Conservation (phyloP, 2,113 vertebrate species). For the Myrmecophaga tridactyla region DNA sequence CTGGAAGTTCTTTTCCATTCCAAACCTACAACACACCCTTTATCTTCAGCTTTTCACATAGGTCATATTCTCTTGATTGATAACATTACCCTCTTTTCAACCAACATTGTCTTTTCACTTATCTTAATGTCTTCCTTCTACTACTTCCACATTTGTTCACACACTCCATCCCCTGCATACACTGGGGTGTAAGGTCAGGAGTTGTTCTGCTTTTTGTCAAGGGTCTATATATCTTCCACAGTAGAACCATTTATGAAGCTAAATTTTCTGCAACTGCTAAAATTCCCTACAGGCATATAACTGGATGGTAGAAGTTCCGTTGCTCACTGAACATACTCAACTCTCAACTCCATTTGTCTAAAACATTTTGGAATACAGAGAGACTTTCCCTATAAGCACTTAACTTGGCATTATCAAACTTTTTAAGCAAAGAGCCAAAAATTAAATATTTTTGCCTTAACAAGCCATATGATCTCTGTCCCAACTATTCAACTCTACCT, state of each 20-base stretch:
- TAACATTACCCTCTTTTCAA: not conserved
- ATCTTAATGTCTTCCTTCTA: not conserved
- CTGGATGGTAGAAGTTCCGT: not conserved
- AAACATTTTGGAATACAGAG: not conserved
- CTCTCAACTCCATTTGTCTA: accelerated
- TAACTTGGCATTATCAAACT: too few species aligned
- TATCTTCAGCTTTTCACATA: not conserved
- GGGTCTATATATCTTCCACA: not conserved
- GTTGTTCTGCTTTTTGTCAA: not conserved
- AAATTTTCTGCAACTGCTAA: not conserved
- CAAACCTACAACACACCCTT: accelerated
- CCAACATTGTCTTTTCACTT: not conserved
- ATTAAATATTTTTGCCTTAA: not conserved
- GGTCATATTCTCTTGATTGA: not conserved
- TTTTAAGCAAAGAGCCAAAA: not conserved
- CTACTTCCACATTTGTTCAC: not conserved
- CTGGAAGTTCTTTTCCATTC: not conserved
- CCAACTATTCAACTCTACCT: not conserved
- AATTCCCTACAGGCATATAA: accelerated
- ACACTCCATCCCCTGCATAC: accelerated
- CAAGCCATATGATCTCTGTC: accelerated
- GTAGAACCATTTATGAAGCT: not conserved
- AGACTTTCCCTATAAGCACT: not conserved
- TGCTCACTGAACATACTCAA: accelerated
- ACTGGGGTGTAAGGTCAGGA: accelerated